Evolutionary conservation across 1,140 invertebrate species (phyloP).

Genomic region (Teleogryllus occipitalis): DNA sequence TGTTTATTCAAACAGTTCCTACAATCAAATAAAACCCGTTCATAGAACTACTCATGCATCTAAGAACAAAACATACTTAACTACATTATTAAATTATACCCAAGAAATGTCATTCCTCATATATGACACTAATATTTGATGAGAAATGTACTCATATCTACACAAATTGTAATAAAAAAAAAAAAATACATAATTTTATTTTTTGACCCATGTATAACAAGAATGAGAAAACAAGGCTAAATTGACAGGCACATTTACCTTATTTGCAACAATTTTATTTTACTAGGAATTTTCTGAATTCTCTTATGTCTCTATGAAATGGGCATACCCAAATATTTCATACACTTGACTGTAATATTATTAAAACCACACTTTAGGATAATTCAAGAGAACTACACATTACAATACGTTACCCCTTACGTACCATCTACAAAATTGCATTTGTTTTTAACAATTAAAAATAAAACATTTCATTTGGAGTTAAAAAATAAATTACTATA

Average conservation of each 20-base stretch:
- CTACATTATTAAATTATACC: no score
- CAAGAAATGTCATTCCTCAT: no score
- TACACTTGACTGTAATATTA: constrained; percentile 2
- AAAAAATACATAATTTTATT: no score
- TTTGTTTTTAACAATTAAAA: constrained; percentile 7
- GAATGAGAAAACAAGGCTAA: neutral
- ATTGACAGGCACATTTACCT: neutral
- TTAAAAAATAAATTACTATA: constrained; percentile 16
- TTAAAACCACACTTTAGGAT: neutral
- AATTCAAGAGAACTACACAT: neutral
- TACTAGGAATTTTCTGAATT: neutral
- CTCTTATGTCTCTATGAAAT: neutral
- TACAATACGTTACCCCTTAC: neutral
- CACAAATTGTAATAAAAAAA: no score
- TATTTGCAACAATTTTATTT: neutral
- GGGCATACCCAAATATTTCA: no score
- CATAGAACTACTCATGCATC: neutral
- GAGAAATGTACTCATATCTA: no score
- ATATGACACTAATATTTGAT: no score
- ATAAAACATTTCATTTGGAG: neutral
- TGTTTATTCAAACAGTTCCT: neutral
- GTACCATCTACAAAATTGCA: constrained; percentile 2
- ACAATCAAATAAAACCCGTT: neutral
- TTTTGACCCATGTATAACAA: neutral
- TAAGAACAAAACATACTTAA: no score